A percentile compares a stretch with the other conserved stretches of the same genome.
phyloP scores from a whole-genome alignment of 2,113 vertebrate genomes.

The Morone saxatilis region DNA sequence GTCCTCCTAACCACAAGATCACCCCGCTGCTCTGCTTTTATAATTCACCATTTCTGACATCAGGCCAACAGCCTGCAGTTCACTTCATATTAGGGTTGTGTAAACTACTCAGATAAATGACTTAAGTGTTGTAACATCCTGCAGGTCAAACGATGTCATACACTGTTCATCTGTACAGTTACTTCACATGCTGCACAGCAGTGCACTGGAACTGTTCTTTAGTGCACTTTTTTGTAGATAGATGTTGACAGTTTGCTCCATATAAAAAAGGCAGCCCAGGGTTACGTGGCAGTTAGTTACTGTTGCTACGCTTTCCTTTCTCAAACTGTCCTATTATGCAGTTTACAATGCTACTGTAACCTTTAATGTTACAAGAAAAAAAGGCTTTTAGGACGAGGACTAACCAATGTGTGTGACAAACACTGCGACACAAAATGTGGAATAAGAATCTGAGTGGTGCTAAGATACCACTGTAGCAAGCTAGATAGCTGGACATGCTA shows the following conservation, averaged over 20 bases:
- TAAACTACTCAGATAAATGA: conserved; percentile 18
- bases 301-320: not conserved
- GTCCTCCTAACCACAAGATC: not conserved
- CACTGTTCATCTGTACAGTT: not conserved
- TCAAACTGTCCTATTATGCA: too few species aligned
- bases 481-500: too few species aligned
- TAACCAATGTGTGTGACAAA: not conserved
- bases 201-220: not conserved
- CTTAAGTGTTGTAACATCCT: not conserved
- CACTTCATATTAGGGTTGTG: not conserved
- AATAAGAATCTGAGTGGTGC: too few species aligned
- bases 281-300: not conserved
- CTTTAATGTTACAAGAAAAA: not conserved
- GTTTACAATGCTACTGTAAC: not conserved
- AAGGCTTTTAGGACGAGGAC: not conserved
- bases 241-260: not conserved
- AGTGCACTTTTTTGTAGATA: not conserved
- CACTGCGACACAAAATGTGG: too few species aligned
- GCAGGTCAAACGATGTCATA: not conserved
- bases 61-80: conserved; percentile 27
- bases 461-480: too few species aligned
- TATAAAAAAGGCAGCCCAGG: not conserved
- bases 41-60: not conserved
- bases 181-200: not conserved
- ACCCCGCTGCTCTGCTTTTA: not conserved